Evolutionary conservation across 1,140 invertebrate genomes (phyloP), one percentile per base, ranked within the genome.

Genomic region (Solen grandis): DNA sequence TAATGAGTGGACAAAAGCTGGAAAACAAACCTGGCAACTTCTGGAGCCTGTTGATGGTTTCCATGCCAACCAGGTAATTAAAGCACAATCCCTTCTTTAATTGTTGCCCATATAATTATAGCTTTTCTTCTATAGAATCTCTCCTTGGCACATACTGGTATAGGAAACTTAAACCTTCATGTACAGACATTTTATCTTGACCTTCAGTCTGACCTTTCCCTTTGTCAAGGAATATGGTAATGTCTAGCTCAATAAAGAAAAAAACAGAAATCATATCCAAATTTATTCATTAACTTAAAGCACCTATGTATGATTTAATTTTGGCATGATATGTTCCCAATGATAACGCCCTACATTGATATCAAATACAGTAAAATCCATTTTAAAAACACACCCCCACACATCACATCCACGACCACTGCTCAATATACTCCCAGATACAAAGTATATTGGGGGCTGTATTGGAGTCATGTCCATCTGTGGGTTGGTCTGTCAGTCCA

Each of bases 31-130:
- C 10, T 93, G 91, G 88, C 85, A 93, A 81, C 84, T 94, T 1
- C 87, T 94, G 65, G 93, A 94, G 84, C 89, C 93, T 27, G 90
- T 93, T 1, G 93, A 94, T 88, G 93, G 93, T 83, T 91, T 94
- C 69, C 93, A 94, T 89, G 90, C 92, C 33, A 93, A 92, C 78
- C 93, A 94, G 90, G 93, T 93, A 29, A 62, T 16, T 25, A 29
- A 19, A 62, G 3, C 2, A 31, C 19, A 27, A 19, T 25, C 59
- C 2, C 31, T 5, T 62, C 59, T 62, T n/a, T n/a, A n/a, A n/a
- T n/a, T n/a, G n/a, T n/a, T n/a, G 19, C 1, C 10, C 8, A 54
- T 25, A 19, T 54, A 50, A 3, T 54, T 25, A 54, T 54, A n/a
- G 5, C 10, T 54, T 19, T 54, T 25, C 4, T n/a, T 19, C 25